Evolutionary conservation across 1,140 invertebrate species (phyloP).

Genomic region (Pseudomyrmex gracilis): DNA sequence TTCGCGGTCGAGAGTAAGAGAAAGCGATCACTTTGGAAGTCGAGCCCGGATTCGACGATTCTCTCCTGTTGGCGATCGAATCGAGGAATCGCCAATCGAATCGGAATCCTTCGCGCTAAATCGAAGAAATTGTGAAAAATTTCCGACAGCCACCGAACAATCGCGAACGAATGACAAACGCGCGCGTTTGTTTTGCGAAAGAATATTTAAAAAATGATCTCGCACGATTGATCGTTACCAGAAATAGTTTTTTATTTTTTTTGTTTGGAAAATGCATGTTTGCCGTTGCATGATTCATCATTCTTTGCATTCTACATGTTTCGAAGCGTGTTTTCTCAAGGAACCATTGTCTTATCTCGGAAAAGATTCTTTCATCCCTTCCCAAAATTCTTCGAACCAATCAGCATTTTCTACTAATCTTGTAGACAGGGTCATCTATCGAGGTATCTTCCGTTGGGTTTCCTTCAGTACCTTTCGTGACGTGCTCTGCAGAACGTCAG

Average conservation of each 20-base stretch:
- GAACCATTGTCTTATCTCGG: conserved; percentile 32
- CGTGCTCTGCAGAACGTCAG: not conserved
- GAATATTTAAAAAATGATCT: too few relatives aligned
- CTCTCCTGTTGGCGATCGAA: conserved; percentile 33
- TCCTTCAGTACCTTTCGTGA: conserved; percentile 17
- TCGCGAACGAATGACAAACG: too few relatives aligned
- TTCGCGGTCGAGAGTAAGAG: conserved; percentile 42
- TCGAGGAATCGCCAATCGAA: conserved; percentile 15
- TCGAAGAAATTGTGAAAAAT: conserved; percentile 41
- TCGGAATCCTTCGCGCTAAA: conserved; percentile 1
- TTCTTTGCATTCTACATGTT: conserved; percentile 3
- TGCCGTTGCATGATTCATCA: not conserved
- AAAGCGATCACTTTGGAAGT: conserved; percentile 53
- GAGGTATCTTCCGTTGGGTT: not conserved
- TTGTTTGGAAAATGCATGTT: not conserved
- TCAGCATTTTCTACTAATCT: conserved; percentile 44
- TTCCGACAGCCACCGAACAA: not conserved
- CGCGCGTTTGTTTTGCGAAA: too few relatives aligned
- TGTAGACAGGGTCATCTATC: not conserved
- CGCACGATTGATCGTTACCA: not conserved
- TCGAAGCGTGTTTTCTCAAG: not conserved
- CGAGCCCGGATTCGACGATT: conserved; percentile 30
- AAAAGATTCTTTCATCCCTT: conserved; percentile 33
- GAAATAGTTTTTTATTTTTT: not conserved
- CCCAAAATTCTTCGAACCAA: conserved; percentile 35